phyloP scores from a whole-genome alignment of 2,888 invertebrate species.

The Chironomus riparius region DNA sequence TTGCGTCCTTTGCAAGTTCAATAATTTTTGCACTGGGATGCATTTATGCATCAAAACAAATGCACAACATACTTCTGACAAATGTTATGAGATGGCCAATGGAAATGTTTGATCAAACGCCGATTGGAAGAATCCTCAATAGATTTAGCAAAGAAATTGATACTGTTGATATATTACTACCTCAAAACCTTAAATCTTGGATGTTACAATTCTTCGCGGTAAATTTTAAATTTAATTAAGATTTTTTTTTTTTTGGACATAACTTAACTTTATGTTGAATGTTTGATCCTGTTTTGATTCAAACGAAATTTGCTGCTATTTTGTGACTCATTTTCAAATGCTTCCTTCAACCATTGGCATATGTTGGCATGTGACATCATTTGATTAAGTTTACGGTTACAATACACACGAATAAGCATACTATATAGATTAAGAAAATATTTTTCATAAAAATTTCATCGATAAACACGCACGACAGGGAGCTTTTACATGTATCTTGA shows the following conservation, averaged over 20 bases:
- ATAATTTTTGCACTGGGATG: slow-evolving; percentile 42
- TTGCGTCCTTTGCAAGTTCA: slow-evolving; percentile 40
- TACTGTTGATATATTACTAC: slow-evolving; percentile 48
- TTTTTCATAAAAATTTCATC: background rate
- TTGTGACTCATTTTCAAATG: too few species aligned
- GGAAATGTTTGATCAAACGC: slow-evolving; percentile 71
- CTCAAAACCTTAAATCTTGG: slow-evolving; percentile 39
- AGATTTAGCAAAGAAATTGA: slow-evolving; percentile 54
- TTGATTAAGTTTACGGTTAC: too few species aligned
- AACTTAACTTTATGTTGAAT: background rate
- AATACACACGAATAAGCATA: background rate
- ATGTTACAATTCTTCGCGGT: slow-evolving; percentile 44
- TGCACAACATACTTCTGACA: slow-evolving; percentile 52
- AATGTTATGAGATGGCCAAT: slow-evolving; percentile 59
- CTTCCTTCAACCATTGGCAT: too few species aligned
- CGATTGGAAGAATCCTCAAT: slow-evolving; percentile 63
- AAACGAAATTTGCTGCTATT: too few species aligned
- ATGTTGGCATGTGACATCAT: too few species aligned
- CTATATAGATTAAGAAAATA: background rate
- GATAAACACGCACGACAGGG: background rate
- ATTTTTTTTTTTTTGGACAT: background rate
- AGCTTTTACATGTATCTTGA: background rate
- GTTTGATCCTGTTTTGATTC: too few species aligned
- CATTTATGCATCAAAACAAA: slow-evolving; percentile 49
- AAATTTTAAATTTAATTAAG: slow-evolving; percentile 29